Percentiles rank a stretch among this genome's conserved stretches.
These are phyloP conservation scores for Zosterops pallidus DNA, from an alignment of 2,113 vertebrate species.

Conservation along the genomic window DNA sequence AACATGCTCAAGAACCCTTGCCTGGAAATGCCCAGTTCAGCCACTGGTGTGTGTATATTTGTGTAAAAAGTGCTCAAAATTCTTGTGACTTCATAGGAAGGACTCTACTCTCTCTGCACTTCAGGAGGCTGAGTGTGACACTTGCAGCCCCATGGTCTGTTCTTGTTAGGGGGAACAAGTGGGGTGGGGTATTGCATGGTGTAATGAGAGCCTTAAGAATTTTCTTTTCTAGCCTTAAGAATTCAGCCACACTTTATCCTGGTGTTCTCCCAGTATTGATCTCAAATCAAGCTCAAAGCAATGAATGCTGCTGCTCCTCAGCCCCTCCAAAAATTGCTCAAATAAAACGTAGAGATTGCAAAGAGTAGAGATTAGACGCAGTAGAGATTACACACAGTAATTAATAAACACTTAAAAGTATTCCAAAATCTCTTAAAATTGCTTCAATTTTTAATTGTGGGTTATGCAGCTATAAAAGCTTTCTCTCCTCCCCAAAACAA, in stretches of 20 bases:
- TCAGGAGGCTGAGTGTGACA: background rate
- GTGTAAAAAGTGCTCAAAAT: background rate
- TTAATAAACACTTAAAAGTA: background rate
- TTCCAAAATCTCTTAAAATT: background rate
- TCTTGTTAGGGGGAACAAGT: background rate
- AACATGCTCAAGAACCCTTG: accelerated
- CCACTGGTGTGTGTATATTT: accelerated
- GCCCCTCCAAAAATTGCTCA: background rate
- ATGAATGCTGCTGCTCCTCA: background rate
- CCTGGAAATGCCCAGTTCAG: background rate
- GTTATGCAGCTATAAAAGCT: background rate
- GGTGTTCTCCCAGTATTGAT: background rate
- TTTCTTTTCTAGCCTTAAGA: too few species aligned
- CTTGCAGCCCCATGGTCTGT: background rate
- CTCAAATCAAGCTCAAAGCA: background rate
- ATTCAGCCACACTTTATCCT: background rate
- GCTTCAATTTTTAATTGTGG: background rate
- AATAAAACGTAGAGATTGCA: accelerated
- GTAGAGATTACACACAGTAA: background rate
- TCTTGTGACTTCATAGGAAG: background rate
- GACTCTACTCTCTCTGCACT: background rate
- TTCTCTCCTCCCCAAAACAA: background rate
- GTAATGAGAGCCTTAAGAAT: too few species aligned
- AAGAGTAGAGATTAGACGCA: background rate
- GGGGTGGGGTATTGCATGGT: background rate